phyloP scores from a whole-genome alignment of 2,888 invertebrate species.

The Rhingia campestris region DNA sequence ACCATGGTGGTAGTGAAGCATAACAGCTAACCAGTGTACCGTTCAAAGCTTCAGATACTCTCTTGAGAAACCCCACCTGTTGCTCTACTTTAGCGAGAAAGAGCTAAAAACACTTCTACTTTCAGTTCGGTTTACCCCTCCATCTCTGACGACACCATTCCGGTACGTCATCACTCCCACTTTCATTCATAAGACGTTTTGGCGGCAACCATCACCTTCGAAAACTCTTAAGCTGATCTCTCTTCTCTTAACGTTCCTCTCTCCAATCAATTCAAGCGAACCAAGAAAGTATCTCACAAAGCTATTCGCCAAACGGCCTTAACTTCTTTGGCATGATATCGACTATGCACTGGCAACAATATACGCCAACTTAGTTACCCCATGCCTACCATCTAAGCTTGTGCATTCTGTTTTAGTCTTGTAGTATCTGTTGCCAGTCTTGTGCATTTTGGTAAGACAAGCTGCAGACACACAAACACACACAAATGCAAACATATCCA shows the following conservation, averaged over 20 bases:
- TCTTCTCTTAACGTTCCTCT: conserved; percentile 1
- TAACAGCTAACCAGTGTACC: conserved; percentile 57
- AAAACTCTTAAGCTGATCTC: conserved; percentile 44
- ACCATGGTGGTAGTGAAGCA: conserved; percentile 23
- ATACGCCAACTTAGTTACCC: neutral
- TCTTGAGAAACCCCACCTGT: conserved; percentile 62
- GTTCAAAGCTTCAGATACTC: conserved; percentile 59
- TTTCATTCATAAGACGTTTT: conserved; percentile 64
- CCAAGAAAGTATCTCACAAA: conserved; percentile 23
- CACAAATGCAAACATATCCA: neutral
- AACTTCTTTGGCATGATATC: conserved; percentile 38
- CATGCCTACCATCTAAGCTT: conserved; percentile 29
- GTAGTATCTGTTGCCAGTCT: conserved; percentile 33
- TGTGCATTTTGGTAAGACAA: conserved; percentile 66
- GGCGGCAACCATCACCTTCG: neutral
- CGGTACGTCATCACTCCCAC: conserved; percentile 49
- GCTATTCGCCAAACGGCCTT: conserved; percentile 60
- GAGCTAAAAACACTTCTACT: conserved; percentile 61
- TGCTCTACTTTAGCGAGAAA: conserved; percentile 34
- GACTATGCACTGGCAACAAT: conserved; percentile 19
- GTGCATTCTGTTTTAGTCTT: conserved; percentile 52
- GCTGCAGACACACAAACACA: conserved; percentile 14
- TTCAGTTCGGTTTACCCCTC: conserved; percentile 59
- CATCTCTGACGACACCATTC: conserved; percentile 46
- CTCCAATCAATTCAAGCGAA: neutral